Evolutionary conservation across 2,797 vertebrate genomes (phyloP).

Genomic region (Poeciliopsis turneri): DNA sequence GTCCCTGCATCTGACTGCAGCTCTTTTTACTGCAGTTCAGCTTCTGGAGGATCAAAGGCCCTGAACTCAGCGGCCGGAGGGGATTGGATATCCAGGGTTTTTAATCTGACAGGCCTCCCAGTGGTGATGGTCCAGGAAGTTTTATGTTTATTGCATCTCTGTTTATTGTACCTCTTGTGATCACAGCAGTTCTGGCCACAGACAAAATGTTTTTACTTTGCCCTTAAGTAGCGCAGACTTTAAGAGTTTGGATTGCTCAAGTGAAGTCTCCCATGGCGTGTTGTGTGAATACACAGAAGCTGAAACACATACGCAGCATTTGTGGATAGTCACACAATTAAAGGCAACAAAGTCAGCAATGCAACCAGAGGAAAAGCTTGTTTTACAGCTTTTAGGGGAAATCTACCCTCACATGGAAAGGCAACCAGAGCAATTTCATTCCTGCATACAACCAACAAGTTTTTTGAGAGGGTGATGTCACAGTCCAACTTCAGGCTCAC

Average conservation of each 20-base stretch:
- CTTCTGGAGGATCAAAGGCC: conserved; percentile 62
- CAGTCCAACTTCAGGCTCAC: background rate
- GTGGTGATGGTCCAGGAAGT: conserved; percentile 20
- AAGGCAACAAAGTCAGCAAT: background rate
- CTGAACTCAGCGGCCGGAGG: conserved; percentile 13
- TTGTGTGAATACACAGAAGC: background rate
- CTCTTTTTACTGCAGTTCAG: conserved; percentile 30
- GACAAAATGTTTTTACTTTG: background rate
- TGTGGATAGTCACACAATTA: background rate
- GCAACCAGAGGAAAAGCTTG: background rate
- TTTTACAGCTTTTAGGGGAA: background rate
- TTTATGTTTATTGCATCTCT: background rate
- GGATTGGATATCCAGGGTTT: conserved; percentile 16
- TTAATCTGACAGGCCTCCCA: conserved; percentile 12
- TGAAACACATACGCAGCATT: background rate
- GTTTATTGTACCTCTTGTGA: background rate
- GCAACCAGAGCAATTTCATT: background rate
- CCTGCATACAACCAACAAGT: background rate
- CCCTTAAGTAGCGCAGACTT: background rate
- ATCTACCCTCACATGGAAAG: background rate
- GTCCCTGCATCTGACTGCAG: conserved; percentile 19
- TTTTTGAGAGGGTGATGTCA: background rate
- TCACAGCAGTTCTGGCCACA: background rate
- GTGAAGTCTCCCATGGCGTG: background rate
- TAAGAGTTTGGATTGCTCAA: background rate